These are phyloP conservation scores for Cherax quadricarinatus DNA, from an alignment of 1,140 invertebrate species.

Conservation along the genomic window DNA sequence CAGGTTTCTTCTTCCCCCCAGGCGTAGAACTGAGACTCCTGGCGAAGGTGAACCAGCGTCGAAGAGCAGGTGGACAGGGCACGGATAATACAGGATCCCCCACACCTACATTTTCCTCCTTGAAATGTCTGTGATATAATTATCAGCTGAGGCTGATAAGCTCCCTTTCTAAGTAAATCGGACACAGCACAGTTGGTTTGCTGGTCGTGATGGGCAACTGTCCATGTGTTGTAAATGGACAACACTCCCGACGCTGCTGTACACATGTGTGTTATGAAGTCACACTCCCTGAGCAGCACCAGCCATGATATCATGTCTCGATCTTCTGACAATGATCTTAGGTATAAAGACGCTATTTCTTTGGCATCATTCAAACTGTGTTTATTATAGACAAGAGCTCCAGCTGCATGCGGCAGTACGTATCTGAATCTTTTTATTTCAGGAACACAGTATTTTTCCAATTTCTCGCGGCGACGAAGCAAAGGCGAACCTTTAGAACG, in stretches of 20 bases:
- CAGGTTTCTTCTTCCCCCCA: conserved; percentile 50
- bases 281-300: conserved; percentile 44
- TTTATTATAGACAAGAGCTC: conserved; percentile 46
- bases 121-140: conserved; percentile 29
- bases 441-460: conserved; percentile 39
- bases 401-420: conserved; percentile 39
- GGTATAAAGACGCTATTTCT: conserved; percentile 37
- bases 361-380: conserved; percentile 54
- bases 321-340: conserved; percentile 4
- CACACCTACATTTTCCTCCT: neutral
- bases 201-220: conserved; percentile 32
- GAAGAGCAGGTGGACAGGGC: conserved; percentile 54
- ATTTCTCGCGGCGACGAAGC: conserved; percentile 27
- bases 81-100: conserved; percentile 22
- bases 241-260: conserved; percentile 23
- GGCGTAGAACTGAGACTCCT: conserved; percentile 56
- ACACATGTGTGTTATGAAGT: conserved; percentile 42
- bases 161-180: conserved; percentile 35
- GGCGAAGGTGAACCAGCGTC: conserved; percentile 53
- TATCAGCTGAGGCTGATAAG: conserved; percentile 35
- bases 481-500: conserved; percentile 13
- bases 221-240: conserved; percentile 23
- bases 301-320: conserved; percentile 42
- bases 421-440: conserved; percentile 40
- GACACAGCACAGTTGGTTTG: conserved; percentile 52